These are phyloP conservation scores for Drosophila repletoides DNA, from an alignment of 1,140 invertebrate genomes.

Conservation along the genomic window DNA sequence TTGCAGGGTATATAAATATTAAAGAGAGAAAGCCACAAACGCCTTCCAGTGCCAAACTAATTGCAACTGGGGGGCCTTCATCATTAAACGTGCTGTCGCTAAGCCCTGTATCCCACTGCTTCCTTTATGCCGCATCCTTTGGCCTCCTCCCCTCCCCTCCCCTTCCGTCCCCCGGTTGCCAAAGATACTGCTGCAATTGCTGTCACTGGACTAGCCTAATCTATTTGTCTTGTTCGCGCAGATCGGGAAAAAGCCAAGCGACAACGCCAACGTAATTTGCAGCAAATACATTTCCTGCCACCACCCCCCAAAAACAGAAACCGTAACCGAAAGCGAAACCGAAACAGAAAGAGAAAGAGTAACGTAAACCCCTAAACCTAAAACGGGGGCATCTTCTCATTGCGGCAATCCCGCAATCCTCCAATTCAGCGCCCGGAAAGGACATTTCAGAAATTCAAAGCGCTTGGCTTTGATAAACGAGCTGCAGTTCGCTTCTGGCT, in stretches of 20 bases:
- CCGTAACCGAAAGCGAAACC: background rate
- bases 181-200: slow-evolving; percentile 6
- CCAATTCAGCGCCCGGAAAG: slow-evolving; percentile 50
- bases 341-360: too few relatives aligned
- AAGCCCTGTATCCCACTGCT: background rate
- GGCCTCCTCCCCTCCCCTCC: background rate
- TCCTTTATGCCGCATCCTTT: too few relatives aligned
- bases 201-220: slow-evolving; percentile 56
- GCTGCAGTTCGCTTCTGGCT: slow-evolving; percentile 39
- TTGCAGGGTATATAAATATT: slow-evolving; percentile 1
- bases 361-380: background rate
- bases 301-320: slow-evolving; percentile 6
- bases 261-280: slow-evolving; percentile 73
- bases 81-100: slow-evolving; percentile 53
- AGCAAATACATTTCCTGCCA: slow-evolving; percentile 63
- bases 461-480: slow-evolving; percentile 77
- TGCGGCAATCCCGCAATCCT: slow-evolving; percentile 14
- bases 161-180: background rate
- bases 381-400: background rate
- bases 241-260: slow-evolving; percentile 62
- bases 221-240: slow-evolving; percentile 74
- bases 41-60: slow-evolving; percentile 32
- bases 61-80: slow-evolving; percentile 56
- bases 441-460: slow-evolving; percentile 77
- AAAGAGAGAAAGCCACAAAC: background rate